phyloP scores from a whole-genome alignment of 2,888 invertebrate species.

The Melipona bicolor region DNA sequence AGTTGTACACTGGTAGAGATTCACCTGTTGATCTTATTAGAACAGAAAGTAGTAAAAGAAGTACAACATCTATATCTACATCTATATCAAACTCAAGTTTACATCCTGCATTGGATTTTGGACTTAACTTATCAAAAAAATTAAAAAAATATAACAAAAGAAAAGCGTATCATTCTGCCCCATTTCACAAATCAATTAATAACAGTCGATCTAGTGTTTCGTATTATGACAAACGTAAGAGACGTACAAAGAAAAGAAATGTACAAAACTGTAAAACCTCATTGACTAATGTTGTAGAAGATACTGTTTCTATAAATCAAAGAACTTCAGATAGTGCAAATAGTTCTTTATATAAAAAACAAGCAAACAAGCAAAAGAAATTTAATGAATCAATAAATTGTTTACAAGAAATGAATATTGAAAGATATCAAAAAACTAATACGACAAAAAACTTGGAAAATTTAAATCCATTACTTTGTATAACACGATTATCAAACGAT shows the following conservation, averaged over 20 bases:
- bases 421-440: neutral
- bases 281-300: neutral
- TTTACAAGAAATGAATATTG: neutral
- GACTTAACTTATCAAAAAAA: neutral
- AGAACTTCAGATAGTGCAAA: neutral
- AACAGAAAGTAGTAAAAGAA: conserved; percentile 1
- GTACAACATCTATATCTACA: neutral
- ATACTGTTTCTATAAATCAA: neutral
- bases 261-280: neutral
- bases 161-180: neutral
- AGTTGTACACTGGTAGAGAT: conserved; percentile 71
- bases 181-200: neutral
- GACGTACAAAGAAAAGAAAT: neutral
- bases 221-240: neutral
- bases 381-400: neutral
- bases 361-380: neutral
- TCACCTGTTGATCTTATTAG: conserved; percentile 73
- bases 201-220: neutral
- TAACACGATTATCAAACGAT: conserved; percentile 25
- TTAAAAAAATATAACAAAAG: neutral
- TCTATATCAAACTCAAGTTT: conserved; percentile 7
- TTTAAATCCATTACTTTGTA: conserved; percentile 35
- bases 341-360: too few relatives aligned
- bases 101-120: conserved; percentile 73
- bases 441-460: neutral